These are phyloP conservation scores for Stenichneumon culpator DNA, from an alignment of 2,888 invertebrate species.

Conservation along the genomic window DNA sequence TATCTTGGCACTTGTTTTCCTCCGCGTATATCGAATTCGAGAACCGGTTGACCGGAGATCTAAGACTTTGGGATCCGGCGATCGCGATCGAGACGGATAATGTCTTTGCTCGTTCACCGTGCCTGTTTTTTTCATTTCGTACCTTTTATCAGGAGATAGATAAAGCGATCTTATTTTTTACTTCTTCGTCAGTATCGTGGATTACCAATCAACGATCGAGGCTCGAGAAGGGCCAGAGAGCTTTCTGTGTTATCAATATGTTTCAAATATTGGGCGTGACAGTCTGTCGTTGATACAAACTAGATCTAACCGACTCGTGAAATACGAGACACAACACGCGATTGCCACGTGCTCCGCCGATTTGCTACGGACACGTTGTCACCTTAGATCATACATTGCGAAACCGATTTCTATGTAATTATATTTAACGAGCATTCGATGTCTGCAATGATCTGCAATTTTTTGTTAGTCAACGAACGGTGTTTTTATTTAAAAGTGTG, in stretches of 20 bases:
- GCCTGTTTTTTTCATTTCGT: conserved; percentile 41
- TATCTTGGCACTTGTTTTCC: conserved; percentile 12
- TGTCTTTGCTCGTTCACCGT: conserved; percentile 53
- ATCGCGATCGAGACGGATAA: conserved; percentile 51
- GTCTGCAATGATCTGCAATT: not conserved
- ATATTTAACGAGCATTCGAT: not conserved
- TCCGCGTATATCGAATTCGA: conserved; percentile 17
- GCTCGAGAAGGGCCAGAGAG: not conserved
- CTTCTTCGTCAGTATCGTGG: not conserved
- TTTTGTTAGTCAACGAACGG: not conserved
- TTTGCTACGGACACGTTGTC: not conserved
- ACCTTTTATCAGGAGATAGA: not conserved
- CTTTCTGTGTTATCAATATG: not conserved
- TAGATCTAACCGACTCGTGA: not conserved
- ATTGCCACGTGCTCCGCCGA: not conserved
- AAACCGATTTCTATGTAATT: not conserved
- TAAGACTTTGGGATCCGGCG: conserved; percentile 40
- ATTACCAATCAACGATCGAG: not conserved
- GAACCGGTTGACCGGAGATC: conserved; percentile 56
- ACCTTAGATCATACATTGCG: not conserved
- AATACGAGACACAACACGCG: not conserved
- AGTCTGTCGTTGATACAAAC: not conserved
- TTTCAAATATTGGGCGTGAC: not conserved
- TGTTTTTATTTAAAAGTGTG: no score
- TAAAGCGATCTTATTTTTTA: conserved; percentile 4